These are phyloP conservation scores for Uropsilus gracilis DNA, from an alignment of 2,113 vertebrate species.

Conservation along the genomic window DNA sequence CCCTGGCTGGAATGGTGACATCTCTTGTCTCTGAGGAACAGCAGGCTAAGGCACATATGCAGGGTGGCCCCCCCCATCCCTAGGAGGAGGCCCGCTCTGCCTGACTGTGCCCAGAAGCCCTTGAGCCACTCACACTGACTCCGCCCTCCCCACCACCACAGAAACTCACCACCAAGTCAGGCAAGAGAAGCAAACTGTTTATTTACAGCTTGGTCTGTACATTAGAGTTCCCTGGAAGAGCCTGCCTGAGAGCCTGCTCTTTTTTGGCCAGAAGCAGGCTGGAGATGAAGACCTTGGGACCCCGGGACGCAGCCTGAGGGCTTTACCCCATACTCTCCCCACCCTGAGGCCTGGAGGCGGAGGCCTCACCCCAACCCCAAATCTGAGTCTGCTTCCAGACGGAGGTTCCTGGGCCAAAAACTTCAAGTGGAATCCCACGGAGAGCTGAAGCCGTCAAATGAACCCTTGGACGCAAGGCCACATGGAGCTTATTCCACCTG, in stretches of 20 bases:
- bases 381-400: conserved; percentile 1
- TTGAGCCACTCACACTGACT: neutral
- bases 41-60: too few relatives aligned
- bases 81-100: neutral
- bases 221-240: conserved; percentile 71
- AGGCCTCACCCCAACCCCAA: neutral
- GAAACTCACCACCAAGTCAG: conserved; percentile 76
- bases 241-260: conserved; percentile 15
- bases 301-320: neutral
- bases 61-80: neutral
- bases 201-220: conserved; percentile 85
- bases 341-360: neutral
- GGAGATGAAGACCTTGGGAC: neutral
- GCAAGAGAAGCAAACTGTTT: conserved; percentile 83
- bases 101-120: neutral
- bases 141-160: neutral
- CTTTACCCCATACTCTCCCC: neutral
- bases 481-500: fast-evolving
- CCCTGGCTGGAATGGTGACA: neutral
- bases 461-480: neutral
- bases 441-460: neutral
- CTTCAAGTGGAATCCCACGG: neutral
- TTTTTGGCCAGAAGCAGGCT: conserved; percentile 22
- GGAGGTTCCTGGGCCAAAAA: neutral
- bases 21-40: neutral